Evolutionary conservation across 2,113 vertebrate genomes (phyloP).

Genomic region (Sterrhoptilus dennistouni): DNA sequence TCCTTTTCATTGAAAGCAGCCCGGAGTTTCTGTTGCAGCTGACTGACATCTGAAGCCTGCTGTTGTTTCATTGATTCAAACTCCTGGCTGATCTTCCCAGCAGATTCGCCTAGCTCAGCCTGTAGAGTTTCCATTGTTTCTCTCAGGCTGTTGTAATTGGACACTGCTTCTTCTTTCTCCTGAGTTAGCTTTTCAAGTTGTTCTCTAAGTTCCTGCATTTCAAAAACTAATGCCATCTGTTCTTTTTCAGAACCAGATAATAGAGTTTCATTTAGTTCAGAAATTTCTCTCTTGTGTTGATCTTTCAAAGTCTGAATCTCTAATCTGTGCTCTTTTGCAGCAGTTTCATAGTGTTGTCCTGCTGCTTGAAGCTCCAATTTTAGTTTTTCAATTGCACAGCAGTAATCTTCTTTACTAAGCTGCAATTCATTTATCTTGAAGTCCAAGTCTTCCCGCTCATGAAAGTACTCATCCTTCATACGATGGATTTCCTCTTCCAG

Average conservation of each 20-base stretch:
- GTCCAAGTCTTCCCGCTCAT: constrained; percentile 92
- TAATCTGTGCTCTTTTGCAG: constrained; percentile 55
- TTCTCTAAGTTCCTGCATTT: constrained; percentile 76
- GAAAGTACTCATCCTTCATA: constrained; percentile 86
- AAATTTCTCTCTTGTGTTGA: constrained; percentile 70
- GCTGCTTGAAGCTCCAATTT: constrained; percentile 69
- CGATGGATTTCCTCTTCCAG: constrained; percentile 87
- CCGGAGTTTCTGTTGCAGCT: constrained; percentile 83
- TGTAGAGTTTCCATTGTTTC: constrained; percentile 84
- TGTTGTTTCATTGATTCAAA: constrained; percentile 88
- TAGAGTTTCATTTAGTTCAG: constrained; percentile 68
- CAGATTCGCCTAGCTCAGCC: constrained; percentile 83
- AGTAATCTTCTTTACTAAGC: constrained; percentile 82
- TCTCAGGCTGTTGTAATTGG: constrained; percentile 80
- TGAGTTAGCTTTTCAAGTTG: constrained; percentile 76
- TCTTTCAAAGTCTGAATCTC: constrained; percentile 69
- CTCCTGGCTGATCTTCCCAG: constrained; percentile 85
- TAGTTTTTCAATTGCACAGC: constrained; percentile 73
- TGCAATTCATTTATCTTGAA: constrained; percentile 96
- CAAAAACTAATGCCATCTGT: constrained; percentile 68
- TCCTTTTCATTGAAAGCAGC: constrained; percentile 81
- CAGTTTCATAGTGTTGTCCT: constrained; percentile 5
- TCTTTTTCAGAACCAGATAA: constrained; percentile 72
- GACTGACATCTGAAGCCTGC: constrained; percentile 78
- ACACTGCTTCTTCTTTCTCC: constrained; percentile 83